A percentile compares a stretch with the other conserved stretches of the same genome.
Conservation (phyloP, 1,140 invertebrate species). For the Lysiphlebus fabarum region DNA sequence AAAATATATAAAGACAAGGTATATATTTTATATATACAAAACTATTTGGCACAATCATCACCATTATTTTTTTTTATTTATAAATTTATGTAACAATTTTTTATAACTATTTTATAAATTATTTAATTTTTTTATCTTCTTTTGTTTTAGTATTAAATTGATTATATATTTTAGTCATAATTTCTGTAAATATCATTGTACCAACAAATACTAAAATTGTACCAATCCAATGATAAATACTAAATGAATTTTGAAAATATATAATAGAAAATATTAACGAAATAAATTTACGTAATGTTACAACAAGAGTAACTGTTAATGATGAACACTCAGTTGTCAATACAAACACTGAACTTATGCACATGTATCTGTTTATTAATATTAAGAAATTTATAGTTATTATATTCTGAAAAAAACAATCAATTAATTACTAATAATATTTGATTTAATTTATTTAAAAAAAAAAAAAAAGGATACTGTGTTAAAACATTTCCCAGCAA, state of each 20-base stretch:
- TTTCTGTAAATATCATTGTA: conserved; percentile 87
- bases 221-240: conserved; percentile 87
- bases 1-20: no score
- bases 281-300: conserved; percentile 93
- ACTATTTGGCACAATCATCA: no score
- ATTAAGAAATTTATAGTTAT: conserved; percentile 34
- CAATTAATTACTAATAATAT: conserved; percentile 1
- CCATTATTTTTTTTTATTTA: no score
- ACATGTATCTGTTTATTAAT: conserved; percentile 65
- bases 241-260: conserved; percentile 95
- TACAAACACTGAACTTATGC: conserved; percentile 91
- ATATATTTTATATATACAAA: no score
- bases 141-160: conserved; percentile 17
- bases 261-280: conserved; percentile 93
- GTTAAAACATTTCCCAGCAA: conserved; percentile 84
- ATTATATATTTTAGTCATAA: conserved; percentile 49
- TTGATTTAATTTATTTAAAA: conserved; percentile 22
- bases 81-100: background rate
- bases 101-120: conserved; percentile 15
- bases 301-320: conserved; percentile 90
- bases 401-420: background rate
- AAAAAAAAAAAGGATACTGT: conserved; percentile 71
- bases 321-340: conserved; percentile 92
- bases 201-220: conserved; percentile 88
- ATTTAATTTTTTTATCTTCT: conserved; percentile 35